Percentiles rank a stretch among this genome's conserved stretches.
These are phyloP conservation scores for Sminthurides aquaticus DNA, from an alignment of 2,888 invertebrate genomes.

Conservation along the genomic window DNA sequence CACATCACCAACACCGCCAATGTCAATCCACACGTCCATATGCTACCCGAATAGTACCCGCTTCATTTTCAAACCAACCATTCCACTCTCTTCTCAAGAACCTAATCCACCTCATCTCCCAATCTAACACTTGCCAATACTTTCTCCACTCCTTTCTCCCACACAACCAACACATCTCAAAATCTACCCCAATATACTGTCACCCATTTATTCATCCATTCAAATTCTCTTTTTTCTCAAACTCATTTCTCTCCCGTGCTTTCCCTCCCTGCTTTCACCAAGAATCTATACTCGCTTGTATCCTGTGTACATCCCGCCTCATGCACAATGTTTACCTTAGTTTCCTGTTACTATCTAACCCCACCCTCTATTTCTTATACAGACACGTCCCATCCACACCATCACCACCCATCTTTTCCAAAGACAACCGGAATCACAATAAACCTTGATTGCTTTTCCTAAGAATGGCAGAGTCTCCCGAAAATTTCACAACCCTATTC, in stretches of 20 bases:
- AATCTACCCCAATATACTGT: slow-evolving; percentile 10
- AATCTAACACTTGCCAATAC: background rate
- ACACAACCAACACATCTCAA: slow-evolving; percentile 1
- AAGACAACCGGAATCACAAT: background rate
- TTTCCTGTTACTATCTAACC: no score
- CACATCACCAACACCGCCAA: background rate
- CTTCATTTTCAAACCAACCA: no score
- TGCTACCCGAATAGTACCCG: background rate
- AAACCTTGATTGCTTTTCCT: background rate
- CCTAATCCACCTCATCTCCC: background rate
- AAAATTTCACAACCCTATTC: background rate
- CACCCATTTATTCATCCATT: background rate
- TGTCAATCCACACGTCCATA: background rate
- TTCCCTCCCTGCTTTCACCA: slow-evolving; percentile 8
- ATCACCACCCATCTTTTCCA: no score
- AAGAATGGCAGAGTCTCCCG: no score
- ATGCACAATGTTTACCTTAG: background rate
- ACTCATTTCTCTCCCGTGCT: slow-evolving; percentile 16
- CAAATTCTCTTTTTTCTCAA: background rate
- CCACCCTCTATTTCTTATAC: no score
- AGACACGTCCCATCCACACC: no score
- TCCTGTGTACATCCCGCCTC: background rate
- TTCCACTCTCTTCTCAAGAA: no score
- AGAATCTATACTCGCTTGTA: no score
- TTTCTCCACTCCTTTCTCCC: slow-evolving; percentile 21